These are phyloP conservation scores for Ancistrus triradiatus DNA, from an alignment of 2,113 vertebrate genomes.

Conservation along the genomic window DNA sequence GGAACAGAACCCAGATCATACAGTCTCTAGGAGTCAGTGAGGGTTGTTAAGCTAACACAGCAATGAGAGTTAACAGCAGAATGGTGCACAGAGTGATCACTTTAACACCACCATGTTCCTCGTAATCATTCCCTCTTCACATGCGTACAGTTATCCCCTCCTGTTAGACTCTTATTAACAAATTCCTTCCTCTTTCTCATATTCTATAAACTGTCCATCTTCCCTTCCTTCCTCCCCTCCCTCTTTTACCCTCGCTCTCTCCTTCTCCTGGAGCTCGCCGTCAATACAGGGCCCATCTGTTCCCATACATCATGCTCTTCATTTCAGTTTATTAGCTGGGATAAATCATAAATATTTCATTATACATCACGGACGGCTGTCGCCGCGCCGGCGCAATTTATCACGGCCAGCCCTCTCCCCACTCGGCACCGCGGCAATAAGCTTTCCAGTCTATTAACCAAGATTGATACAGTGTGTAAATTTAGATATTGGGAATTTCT, in stretches of 20 bases:
- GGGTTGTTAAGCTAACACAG: too few species aligned
- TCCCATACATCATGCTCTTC: slow-evolving; percentile 85
- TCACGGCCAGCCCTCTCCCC: slow-evolving; percentile 74
- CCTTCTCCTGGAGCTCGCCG: slow-evolving; percentile 55
- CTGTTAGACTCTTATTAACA: slow-evolving; percentile 29
- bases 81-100: too few species aligned
- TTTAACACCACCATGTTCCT: too few species aligned
- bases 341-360: slow-evolving; percentile 97
- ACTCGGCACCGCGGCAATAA: slow-evolving; percentile 70
- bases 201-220: slow-evolving; percentile 23
- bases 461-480: slow-evolving; percentile 86
- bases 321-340: slow-evolving; percentile 90
- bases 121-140: too few species aligned
- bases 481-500: slow-evolving; percentile 80
- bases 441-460: slow-evolving; percentile 90
- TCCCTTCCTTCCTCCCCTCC: background rate
- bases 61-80: too few species aligned
- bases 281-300: slow-evolving; percentile 82
- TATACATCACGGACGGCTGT: slow-evolving; percentile 75
- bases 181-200: slow-evolving; percentile 17
- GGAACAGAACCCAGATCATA: too few species aligned
- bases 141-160: too few species aligned
- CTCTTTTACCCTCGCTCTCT: slow-evolving; percentile 41
- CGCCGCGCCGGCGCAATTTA: slow-evolving; percentile 80
- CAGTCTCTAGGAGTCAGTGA: too few species aligned